A percentile compares a stretch with the other conserved stretches of the same genome.
Evolutionary conservation across 2,888 invertebrate genomes (phyloP).

Genomic region (Ommatoiulus sabulosus): DNA sequence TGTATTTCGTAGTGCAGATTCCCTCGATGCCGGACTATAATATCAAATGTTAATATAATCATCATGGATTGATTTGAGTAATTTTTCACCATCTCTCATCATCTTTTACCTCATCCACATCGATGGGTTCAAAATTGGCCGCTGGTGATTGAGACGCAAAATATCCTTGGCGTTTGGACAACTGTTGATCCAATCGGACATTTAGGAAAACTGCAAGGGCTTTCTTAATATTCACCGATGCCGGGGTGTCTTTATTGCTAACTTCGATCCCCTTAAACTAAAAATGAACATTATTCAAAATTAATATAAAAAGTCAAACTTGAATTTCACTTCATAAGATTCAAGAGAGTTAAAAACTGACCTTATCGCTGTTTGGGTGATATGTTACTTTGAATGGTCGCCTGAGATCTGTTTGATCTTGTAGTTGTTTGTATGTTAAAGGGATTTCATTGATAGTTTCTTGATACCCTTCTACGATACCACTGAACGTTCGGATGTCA

Average conservation of each 20-base stretch:
- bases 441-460: constrained; percentile 53
- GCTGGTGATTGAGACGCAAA: not conserved
- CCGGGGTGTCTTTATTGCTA: constrained; percentile 64
- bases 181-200: constrained; percentile 64
- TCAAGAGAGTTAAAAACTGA: not conserved
- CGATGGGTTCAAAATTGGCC: constrained; percentile 52
- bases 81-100: not conserved
- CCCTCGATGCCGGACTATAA: constrained; percentile 54
- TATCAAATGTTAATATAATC: not conserved
- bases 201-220: constrained; percentile 65
- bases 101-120: constrained; percentile 44
- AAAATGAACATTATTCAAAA: not conserved
- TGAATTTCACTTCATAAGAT: not conserved
- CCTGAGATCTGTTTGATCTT: constrained; percentile 41
- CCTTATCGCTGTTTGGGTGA: constrained; percentile 54
- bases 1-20: constrained; percentile 51
- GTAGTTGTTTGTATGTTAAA: constrained; percentile 38
- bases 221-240: constrained; percentile 68
- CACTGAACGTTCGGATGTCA: constrained; percentile 42
- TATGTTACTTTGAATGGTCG: constrained; percentile 53
- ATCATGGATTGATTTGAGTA: not conserved
- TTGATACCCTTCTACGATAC: not conserved
- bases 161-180: constrained; percentile 54
- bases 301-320: not conserved
- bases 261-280: constrained; percentile 64